Percentiles rank a stretch among this genome's conserved stretches.
These are phyloP conservation scores for Clamator glandarius DNA, from an alignment of 2,797 vertebrate species.

Conservation along the genomic window DNA sequence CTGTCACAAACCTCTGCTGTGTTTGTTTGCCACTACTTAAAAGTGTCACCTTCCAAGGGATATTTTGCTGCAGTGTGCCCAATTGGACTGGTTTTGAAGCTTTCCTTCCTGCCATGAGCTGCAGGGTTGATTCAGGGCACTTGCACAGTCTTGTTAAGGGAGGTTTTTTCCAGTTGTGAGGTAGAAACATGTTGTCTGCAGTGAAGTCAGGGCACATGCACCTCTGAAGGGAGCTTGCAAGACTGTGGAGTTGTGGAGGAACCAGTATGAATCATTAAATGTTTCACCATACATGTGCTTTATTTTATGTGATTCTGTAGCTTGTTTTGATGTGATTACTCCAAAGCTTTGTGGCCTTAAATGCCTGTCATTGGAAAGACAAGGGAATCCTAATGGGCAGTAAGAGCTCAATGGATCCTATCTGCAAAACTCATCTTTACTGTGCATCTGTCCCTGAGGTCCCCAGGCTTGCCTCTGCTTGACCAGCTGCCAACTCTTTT, in stretches of 20 bases:
- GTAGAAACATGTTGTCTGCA: neutral
- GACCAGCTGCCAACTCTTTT: neutral
- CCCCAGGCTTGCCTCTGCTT: neutral
- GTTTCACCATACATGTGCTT: neutral
- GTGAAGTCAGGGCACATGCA: rapidly evolving
- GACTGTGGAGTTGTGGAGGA: neutral
- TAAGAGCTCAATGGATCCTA: neutral
- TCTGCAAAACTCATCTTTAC: neutral
- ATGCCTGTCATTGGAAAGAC: neutral
- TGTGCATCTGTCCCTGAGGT: neutral
- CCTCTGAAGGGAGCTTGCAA: neutral
- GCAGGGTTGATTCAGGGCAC: neutral
- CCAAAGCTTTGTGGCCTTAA: neutral
- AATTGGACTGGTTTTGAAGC: neutral
- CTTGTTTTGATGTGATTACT: neutral
- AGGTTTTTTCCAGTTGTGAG: neutral
- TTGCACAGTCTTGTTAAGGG: neutral
- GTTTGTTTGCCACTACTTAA: neutral
- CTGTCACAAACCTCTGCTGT: neutral
- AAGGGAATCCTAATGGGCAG: neutral
- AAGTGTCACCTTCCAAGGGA: neutral
- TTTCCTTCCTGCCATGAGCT: neutral
- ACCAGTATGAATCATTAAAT: neutral
- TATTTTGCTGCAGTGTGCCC: neutral
- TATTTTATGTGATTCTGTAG: neutral